A percentile compares a stretch with the other conserved stretches of the same genome.
Evolutionary conservation across 2,113 vertebrate species (phyloP).

Genomic region (Xenopus tropicalis): DNA sequence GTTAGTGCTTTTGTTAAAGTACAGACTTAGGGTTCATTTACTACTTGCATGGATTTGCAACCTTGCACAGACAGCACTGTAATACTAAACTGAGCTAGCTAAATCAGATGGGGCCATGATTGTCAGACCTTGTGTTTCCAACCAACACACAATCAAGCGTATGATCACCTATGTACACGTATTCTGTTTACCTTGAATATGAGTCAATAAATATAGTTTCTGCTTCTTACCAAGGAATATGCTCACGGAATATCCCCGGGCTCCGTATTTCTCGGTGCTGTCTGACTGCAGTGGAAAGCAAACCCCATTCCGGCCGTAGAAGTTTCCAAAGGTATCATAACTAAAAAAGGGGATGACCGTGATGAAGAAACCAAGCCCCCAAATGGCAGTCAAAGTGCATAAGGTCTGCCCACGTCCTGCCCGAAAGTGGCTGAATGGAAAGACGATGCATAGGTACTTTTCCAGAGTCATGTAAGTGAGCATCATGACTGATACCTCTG

Average conservation of each 20-base stretch:
- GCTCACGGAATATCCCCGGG: constrained; percentile 51
- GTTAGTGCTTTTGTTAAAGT: too few species aligned
- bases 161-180: too few species aligned
- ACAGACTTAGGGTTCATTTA: too few species aligned
- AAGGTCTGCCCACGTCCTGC: constrained; percentile 55
- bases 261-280: constrained; percentile 50
- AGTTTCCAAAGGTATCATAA: constrained; percentile 59
- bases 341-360: constrained; percentile 55
- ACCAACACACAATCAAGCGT: too few species aligned
- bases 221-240: constrained; percentile 60
- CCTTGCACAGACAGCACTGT: too few species aligned
- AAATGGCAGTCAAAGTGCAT: constrained; percentile 53
- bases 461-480: constrained; percentile 64
- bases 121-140: too few species aligned
- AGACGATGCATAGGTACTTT: constrained; percentile 62
- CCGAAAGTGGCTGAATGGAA: constrained; percentile 58
- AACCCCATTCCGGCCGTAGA: constrained; percentile 60
- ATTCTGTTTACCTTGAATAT: too few species aligned
- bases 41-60: too few species aligned
- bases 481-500: constrained; percentile 61
- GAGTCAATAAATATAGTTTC: too few species aligned
- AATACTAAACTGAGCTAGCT: too few species aligned
- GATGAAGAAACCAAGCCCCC: constrained; percentile 62
- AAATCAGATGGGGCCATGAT: too few species aligned
- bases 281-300: constrained; percentile 62